phyloP scores from a whole-genome alignment of 1,140 invertebrate genomes.

The Drosophila auraria region DNA sequence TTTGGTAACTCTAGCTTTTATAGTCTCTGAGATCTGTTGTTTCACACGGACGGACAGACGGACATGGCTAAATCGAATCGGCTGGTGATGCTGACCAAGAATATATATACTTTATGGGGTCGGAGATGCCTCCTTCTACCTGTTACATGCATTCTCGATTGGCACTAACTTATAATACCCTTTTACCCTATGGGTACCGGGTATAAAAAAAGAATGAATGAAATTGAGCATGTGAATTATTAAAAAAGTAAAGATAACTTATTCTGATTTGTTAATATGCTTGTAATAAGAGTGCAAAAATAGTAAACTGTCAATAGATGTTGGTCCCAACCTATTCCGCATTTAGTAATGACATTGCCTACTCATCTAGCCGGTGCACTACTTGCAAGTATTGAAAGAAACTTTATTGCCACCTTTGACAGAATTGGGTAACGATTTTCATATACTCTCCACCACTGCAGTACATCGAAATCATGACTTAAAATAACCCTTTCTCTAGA shows the following conservation, averaged over 20 bases:
- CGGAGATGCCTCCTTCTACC: too few species aligned
- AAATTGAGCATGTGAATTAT: constrained; percentile 25
- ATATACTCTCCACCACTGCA: constrained; percentile 37
- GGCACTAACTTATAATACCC: too few species aligned
- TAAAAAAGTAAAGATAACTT: constrained; percentile 37
- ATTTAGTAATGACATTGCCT: constrained; percentile 30
- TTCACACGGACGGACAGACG: too few species aligned
- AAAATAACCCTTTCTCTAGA: constrained; percentile 37
- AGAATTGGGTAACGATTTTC: constrained; percentile 40
- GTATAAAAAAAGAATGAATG: constrained; percentile 12
- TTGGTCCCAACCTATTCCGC: constrained; percentile 23
- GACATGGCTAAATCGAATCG: too few species aligned
- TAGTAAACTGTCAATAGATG: constrained; percentile 29
- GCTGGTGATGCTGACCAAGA: too few species aligned
- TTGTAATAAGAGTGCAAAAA: constrained; percentile 33
- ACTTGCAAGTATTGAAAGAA: constrained; percentile 32
- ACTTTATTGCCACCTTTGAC: constrained; percentile 35
- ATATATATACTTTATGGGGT: too few species aligned
- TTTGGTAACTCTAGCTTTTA: too few species aligned
- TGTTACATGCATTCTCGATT: too few species aligned
- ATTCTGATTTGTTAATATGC: constrained; percentile 40
- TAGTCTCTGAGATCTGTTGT: too few species aligned
- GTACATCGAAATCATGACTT: constrained; percentile 41
- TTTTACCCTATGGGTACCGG: too few species aligned
- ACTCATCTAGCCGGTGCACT: constrained; percentile 27